These are phyloP conservation scores for Neomicropteryx cornuta DNA, from an alignment of 1,140 invertebrate species.

Conservation along the genomic window DNA sequence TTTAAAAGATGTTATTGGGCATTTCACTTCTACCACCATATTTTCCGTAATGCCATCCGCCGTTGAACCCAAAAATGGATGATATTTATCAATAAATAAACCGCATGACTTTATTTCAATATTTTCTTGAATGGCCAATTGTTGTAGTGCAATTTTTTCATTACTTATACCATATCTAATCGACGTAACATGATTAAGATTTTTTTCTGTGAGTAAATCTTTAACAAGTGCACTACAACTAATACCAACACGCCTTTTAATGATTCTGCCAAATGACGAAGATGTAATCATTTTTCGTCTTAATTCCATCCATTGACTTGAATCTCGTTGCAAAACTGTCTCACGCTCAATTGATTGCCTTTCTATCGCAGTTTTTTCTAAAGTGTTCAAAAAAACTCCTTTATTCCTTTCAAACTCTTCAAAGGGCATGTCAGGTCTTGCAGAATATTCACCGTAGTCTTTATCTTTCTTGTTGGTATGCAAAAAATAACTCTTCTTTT, in stretches of 20 bases:
- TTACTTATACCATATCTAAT: constrained; percentile 6
- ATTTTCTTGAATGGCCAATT: constrained; percentile 3
- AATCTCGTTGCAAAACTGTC: too few relatives aligned
- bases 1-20: constrained; percentile 1
- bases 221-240: not conserved
- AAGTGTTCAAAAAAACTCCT: too few relatives aligned
- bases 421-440: too few relatives aligned
- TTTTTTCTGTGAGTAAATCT: constrained; percentile 3
- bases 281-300: too few relatives aligned
- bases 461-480: too few relatives aligned
- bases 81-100: constrained; percentile 7
- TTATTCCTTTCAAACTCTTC: too few relatives aligned
- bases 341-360: too few relatives aligned
- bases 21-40: constrained; percentile 3
- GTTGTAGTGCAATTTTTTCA: constrained; percentile 6
- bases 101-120: constrained; percentile 4
- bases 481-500: too few relatives aligned
- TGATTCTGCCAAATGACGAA: constrained; percentile 6
- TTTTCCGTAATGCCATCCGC: constrained; percentile 9
- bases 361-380: too few relatives aligned
- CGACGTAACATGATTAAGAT: constrained; percentile 3
- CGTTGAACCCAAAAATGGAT: constrained; percentile 7
- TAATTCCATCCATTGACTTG: too few relatives aligned
- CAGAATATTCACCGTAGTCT: too few relatives aligned
- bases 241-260: constrained; percentile 4